Base-by-base conservation (phyloP, 2,888 invertebrate genomes). In the Aplocera efformata region DNA sequence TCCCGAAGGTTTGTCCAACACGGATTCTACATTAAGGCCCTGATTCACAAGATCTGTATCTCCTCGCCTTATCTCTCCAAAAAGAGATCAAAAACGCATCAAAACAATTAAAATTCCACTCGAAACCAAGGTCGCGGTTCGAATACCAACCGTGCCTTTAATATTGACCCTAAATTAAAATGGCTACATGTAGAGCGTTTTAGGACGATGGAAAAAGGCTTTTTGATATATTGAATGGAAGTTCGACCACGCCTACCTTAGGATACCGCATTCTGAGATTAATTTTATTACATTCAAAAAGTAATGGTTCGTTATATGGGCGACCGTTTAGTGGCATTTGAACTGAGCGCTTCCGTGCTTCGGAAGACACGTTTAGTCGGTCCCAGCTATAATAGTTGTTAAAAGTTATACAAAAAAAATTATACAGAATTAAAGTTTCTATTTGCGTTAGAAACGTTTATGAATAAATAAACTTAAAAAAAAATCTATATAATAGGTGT, bases 141-240 rank as follows among this genome's bases (percentile, higher is more conserved):
- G 10, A 36, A 51, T 52, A 35, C 46, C 39, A 25, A 24, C 29
- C 34, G 42, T 52, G 31, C 44, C 32, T 45, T 39, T 23, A 35
- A 35, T 28, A 39, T 43, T 22, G 25, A 38, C 23, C 29, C 31
- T 21, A 48, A 37, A 48, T 42, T 41, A 42, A 46, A 48, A 46
- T 41, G 40, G 30, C 35, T 31, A 28, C 26, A 28, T 27, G 41
- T 20, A 35, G 32, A 35, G 40, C 20, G 39, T 46, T 42, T 37
- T 42, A 39, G 34, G 35, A 27, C 9, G 31, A 30, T 35, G 26
- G 21, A 42, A 39, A 43, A 42, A 8, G 53, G 48, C 50, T 47
- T 57, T 61, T 51, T 50, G 48, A 60, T 56, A 47, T 47, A 53
- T 56, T 42, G 53, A 45, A 55, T 47, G 53, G 52, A 44, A 46